Evolutionary conservation across 2,113 vertebrate species (phyloP).

Genomic region (Peromyscus polionotus): DNA sequence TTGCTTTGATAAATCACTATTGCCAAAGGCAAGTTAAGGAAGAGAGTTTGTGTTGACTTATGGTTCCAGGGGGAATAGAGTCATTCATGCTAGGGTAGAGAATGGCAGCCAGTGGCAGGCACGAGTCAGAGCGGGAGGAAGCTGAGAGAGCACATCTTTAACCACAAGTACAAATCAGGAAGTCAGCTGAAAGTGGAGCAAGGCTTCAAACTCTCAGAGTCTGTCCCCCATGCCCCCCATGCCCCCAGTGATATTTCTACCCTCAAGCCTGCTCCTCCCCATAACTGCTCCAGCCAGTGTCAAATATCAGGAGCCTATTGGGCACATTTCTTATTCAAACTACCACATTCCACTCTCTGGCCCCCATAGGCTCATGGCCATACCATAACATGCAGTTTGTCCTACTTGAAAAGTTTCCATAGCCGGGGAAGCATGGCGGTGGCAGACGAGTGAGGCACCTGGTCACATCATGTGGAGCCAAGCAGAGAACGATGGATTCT

Average conservation of each 20-base stretch:
- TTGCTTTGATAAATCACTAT: no score
- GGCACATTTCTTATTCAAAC: no score
- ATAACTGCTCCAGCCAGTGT: not conserved
- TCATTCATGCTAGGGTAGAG: not conserved
- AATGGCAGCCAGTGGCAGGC: not conserved
- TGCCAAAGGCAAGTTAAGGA: not conserved
- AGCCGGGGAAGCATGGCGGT: not conserved
- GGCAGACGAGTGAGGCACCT: not conserved
- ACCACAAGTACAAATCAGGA: not conserved
- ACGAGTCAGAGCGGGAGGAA: not conserved
- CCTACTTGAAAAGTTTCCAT: not conserved
- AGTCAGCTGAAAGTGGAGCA: not conserved
- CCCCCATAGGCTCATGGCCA: not conserved
- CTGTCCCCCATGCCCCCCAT: no score
- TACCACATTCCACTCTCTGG: not conserved
- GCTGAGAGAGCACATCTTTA: not conserved
- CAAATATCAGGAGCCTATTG: no score
- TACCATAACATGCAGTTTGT: not conserved
- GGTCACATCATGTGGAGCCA: not conserved
- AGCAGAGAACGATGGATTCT: not conserved
- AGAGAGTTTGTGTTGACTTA: not conserved
- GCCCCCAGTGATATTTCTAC: not conserved
- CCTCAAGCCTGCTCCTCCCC: not conserved
- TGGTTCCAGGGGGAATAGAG: not conserved
- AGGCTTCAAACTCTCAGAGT: not conserved